Evolutionary conservation across 2,888 invertebrate species (phyloP).

Genomic region (Mythimna vitellina): DNA sequence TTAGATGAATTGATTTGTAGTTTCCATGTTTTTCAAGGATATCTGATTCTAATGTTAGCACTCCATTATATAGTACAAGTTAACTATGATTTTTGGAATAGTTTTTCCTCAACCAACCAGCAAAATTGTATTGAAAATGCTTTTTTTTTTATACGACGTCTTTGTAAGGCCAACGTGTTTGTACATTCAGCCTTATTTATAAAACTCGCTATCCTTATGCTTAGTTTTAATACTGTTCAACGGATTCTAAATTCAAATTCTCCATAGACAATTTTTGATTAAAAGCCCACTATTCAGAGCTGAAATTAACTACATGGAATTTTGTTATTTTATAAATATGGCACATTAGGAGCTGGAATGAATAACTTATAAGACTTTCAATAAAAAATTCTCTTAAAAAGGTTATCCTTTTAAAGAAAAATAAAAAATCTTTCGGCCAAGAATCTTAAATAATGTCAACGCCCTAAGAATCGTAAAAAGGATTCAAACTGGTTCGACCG

Average conservation of each 20-base stretch:
- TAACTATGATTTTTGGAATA: not conserved
- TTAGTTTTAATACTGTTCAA: no score
- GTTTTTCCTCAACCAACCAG: not conserved
- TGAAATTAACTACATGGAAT: no score
- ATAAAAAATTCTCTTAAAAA: not conserved
- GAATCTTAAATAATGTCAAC: conserved; percentile 8
- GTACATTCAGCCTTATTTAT: no score
- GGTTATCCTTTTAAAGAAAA: no score
- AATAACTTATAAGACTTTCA: not conserved
- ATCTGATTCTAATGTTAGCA: not conserved
- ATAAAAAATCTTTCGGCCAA: not conserved
- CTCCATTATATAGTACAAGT: not conserved
- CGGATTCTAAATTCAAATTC: no score
- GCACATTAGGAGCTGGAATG: no score
- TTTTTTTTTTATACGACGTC: no score
- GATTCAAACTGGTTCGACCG: not conserved
- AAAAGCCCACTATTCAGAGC: no score
- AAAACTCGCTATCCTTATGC: no score
- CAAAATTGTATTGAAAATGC: not conserved
- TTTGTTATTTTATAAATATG: no score
- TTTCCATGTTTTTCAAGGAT: not conserved
- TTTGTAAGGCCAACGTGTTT: not conserved
- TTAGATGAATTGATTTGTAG: not conserved
- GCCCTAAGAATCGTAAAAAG: not conserved
- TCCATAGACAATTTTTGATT: no score